Evolutionary conservation across 2,888 invertebrate species (phyloP), one percentile per base, ranked within the genome.

Genomic region (Dugesia japonica): DNA sequence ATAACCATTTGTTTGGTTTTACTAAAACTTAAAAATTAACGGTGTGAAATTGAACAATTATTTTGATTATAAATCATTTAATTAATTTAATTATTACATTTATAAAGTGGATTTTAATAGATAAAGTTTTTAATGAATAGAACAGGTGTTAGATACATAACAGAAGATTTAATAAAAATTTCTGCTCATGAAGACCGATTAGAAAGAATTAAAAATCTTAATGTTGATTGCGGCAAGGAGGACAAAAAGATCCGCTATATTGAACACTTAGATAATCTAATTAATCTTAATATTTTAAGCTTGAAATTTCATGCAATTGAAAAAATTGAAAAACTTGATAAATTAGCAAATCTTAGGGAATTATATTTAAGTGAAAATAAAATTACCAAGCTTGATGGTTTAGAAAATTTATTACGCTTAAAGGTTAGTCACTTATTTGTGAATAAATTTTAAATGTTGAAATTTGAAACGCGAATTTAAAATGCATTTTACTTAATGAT

Each of bases 261-360:
- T 56, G 56, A 56, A 56, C 56, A 56, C n/a, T 56, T 56, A n/a
- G 56, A 56, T 20, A 56, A 56, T 56, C n/a, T 56, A 20, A 56
- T 9, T 56, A 56, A 56, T 56, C 1, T 56, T 20, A n/a, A 1
- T 56, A n/a, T 56, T n/a, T n/a, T 56, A 1, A 56, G 56, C 17
- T 9, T 56, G 1, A 4, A n/a, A n/a, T 56, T 56, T 56, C 56
- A 72, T 72, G 31, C n/a, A n/a, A 82, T 84, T 26, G 84, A 84
- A 79, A 82, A 81, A 76, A 81, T 83, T n/a, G 84, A 84, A 79
- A 81, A 81, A 73, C 74, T 84, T 71, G 83, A 84, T 76, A 81
- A 81, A 77, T 79, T 83, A 23, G 79, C 80, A 17, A 80, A 80
- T 71, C 81, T 84, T n/a, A 79, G 80, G 20, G 83, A 84, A 76